Percentiles rank a stretch among this genome's conserved stretches.
Evolutionary conservation across 2,888 invertebrate genomes (phyloP).

Genomic region (Fragum sueziense): DNA sequence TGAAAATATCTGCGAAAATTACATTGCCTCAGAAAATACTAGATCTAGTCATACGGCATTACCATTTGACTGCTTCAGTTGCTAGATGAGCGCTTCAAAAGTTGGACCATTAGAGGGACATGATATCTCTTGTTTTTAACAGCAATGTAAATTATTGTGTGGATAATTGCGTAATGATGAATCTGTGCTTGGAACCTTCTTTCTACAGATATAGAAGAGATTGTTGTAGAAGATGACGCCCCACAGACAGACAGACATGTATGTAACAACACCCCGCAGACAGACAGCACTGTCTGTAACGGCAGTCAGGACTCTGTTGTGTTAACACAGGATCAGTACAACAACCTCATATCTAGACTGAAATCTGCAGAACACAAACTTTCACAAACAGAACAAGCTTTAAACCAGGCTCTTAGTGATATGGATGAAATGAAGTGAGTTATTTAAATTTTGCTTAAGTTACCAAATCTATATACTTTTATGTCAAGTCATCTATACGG

Average conservation of each 20-base stretch:
- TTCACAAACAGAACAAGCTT: conserved; percentile 58
- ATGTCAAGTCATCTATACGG: too few species aligned
- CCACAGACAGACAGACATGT: not conserved
- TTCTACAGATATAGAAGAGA: conserved; percentile 47
- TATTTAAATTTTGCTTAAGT: not conserved
- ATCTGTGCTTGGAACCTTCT: too few species aligned
- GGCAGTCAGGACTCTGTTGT: conserved; percentile 19
- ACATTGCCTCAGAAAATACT: too few species aligned
- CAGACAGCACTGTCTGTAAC: not conserved
- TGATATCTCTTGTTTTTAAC: too few species aligned
- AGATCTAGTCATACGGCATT: too few species aligned
- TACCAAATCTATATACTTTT: not conserved
- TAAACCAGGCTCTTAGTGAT: conserved; percentile 66
- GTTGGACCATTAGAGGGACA: too few species aligned
- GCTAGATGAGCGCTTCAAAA: too few species aligned
- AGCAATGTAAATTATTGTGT: too few species aligned
- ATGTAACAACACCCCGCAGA: not conserved
- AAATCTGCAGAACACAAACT: conserved; percentile 67
- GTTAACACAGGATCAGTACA: conserved; percentile 51
- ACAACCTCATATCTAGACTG: conserved; percentile 85
- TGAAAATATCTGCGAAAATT: too few species aligned
- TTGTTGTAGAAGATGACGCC: conserved; percentile 45
- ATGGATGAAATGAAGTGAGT: conserved; percentile 69
- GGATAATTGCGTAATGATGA: too few species aligned
- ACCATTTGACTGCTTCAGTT: too few species aligned